These are phyloP conservation scores for Etheostoma spectabile DNA, from an alignment of 2,113 vertebrate species.

Conservation along the genomic window DNA sequence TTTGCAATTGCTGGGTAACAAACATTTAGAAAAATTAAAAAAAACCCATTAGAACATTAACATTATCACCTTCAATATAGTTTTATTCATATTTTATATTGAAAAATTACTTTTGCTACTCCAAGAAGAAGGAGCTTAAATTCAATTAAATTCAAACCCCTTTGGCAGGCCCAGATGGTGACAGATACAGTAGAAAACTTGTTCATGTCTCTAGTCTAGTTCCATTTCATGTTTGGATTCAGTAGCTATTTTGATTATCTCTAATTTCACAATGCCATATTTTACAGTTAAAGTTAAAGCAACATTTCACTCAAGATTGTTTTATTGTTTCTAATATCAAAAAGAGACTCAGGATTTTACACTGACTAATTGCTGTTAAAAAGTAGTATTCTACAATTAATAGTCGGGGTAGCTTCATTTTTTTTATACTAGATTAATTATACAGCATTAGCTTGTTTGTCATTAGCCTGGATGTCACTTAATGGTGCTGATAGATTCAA, in stretches of 20 bases:
- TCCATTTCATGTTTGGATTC: background rate
- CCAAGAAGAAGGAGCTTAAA: background rate
- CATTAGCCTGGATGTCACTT: slow-evolving; percentile 53
- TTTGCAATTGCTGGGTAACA: background rate
- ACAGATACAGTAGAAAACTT: no score
- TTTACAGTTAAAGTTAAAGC: background rate
- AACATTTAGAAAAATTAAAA: background rate
- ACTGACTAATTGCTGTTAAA: slow-evolving; percentile 9
- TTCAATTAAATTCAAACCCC: background rate
- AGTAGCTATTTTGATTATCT: background rate
- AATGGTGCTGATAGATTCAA: slow-evolving; percentile 41
- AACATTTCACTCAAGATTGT: background rate
- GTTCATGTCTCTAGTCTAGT: no score
- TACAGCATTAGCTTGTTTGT: slow-evolving; percentile 50
- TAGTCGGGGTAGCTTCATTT: slow-evolving; percentile 19
- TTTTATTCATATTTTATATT: background rate
- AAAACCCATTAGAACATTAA: background rate
- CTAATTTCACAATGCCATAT: background rate
- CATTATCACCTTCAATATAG: background rate
- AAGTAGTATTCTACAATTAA: background rate
- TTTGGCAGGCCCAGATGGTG: background rate
- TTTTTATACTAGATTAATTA: slow-evolving; percentile 38
- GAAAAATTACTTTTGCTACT: background rate
- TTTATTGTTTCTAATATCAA: background rate
- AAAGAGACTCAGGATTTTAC: background rate